Conservation (phyloP, 2,113 vertebrate genomes). For the Echinops telfairi region DNA sequence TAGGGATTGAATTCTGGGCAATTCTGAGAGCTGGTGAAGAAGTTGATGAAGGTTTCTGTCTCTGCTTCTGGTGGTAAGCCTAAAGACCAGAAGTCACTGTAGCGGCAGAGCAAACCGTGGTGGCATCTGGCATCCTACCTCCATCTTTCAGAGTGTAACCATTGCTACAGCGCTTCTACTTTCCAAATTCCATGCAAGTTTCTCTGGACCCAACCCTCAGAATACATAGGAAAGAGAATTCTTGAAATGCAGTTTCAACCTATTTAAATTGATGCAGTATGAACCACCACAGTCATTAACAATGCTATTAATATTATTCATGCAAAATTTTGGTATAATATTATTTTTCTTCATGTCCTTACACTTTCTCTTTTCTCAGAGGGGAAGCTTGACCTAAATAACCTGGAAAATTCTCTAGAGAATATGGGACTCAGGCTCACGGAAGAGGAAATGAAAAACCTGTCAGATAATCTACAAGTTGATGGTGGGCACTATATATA, state of each 20-base stretch:
- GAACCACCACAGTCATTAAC: background rate
- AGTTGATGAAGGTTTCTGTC: background rate
- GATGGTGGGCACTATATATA: slow-evolving; percentile 32
- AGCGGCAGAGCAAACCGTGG: background rate
- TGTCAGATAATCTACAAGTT: slow-evolving; percentile 1
- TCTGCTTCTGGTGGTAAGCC: background rate
- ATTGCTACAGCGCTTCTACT: background rate
- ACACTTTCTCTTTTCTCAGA: slow-evolving; percentile 11
- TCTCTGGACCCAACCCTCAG: background rate
- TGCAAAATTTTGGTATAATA: background rate
- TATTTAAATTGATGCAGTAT: background rate
- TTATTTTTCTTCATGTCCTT: background rate
- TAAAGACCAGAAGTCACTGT: background rate
- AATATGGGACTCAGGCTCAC: slow-evolving; percentile 27
- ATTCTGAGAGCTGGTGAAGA: background rate
- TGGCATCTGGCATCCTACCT: background rate
- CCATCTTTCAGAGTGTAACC: background rate
- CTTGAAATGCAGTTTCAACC: background rate
- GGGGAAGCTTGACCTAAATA: slow-evolving; percentile 15
- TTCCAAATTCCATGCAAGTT: background rate
- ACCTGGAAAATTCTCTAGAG: slow-evolving; percentile 30
- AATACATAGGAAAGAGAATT: background rate
- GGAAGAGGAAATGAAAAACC: slow-evolving; percentile 34
- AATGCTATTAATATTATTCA: background rate
- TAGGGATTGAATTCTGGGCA: background rate